phyloP scores from a whole-genome alignment of 2,797 vertebrate genomes.

The Melanotaenia boesemani region DNA sequence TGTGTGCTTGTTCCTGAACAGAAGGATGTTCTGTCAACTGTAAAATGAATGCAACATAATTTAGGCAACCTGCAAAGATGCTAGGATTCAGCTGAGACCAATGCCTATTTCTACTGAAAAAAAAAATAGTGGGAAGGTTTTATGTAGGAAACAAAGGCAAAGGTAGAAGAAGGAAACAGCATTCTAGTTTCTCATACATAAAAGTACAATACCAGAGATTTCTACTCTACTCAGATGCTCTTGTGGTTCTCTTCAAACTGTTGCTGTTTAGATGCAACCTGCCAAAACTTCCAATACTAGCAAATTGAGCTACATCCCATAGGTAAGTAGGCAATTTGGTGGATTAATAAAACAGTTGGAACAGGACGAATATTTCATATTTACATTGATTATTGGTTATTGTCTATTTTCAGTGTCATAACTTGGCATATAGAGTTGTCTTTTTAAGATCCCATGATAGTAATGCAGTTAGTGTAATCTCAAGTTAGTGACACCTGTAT shows the following conservation, averaged over 20 bases:
- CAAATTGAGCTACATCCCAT: background rate
- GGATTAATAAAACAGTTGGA: background rate
- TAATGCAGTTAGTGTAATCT: too few species aligned
- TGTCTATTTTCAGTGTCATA: background rate
- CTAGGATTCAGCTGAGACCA: background rate
- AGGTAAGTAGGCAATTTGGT: background rate
- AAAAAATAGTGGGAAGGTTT: background rate
- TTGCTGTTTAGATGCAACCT: background rate
- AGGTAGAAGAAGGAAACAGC: background rate
- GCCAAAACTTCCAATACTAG: background rate
- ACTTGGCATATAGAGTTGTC: background rate
- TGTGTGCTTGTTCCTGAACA: slow-evolving; percentile 4
- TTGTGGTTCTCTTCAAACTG: background rate
- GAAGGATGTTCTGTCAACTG: slow-evolving; percentile 29
- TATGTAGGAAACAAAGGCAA: background rate
- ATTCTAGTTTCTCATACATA: background rate
- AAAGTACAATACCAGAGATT: background rate
- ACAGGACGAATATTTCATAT: background rate
- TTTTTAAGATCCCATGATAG: background rate
- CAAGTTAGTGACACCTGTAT: background rate
- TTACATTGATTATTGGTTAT: background rate
- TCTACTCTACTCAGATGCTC: background rate
- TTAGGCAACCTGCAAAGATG: slow-evolving; percentile 6
- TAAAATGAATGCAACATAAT: background rate
- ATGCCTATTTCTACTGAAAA: background rate